These are phyloP conservation scores for Cylloceria caligata DNA, from an alignment of 2,888 invertebrate genomes.

Conservation along the genomic window DNA sequence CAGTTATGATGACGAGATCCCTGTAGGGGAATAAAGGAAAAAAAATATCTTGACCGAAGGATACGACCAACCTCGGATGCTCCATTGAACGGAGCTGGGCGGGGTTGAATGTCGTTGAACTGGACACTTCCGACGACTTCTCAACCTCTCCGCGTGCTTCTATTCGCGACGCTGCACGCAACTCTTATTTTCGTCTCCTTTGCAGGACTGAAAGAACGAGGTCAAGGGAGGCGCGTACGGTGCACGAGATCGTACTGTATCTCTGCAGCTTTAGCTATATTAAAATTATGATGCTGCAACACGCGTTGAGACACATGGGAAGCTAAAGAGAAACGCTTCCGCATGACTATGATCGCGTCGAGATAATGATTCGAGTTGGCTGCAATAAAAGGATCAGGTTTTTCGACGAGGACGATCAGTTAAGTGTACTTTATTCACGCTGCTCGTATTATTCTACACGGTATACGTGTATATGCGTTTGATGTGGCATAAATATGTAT, in stretches of 20 bases:
- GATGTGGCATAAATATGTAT: conserved; percentile 27
- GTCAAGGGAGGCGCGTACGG: neutral
- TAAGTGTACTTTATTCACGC: conserved; percentile 60
- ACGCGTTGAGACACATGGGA: conserved; percentile 45
- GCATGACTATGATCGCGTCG: conserved; percentile 60
- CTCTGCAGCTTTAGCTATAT: conserved; percentile 23
- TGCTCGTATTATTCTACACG: conserved; percentile 34
- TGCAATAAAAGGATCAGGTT: conserved; percentile 67
- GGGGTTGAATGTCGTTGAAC: conserved; percentile 54
- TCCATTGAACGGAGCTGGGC: conserved; percentile 12
- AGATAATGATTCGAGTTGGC: conserved; percentile 68
- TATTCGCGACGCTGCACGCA: conserved; percentile 1
- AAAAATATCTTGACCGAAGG: conserved; percentile 38
- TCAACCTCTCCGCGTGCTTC: neutral
- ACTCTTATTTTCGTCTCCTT: neutral
- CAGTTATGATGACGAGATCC: conserved; percentile 21
- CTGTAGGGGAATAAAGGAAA: conserved; percentile 29
- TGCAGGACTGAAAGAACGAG: conserved; percentile 41
- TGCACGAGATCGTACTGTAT: neutral
- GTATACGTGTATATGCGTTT: neutral
- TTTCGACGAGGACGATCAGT: conserved; percentile 66
- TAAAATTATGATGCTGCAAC: conserved; percentile 64
- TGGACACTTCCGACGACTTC: conserved; percentile 20
- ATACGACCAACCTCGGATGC: conserved; percentile 4
- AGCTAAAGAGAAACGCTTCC: conserved; percentile 23